These are phyloP conservation scores for Prorops nasuta DNA, from an alignment of 1,140 invertebrate genomes.

Conservation along the genomic window DNA sequence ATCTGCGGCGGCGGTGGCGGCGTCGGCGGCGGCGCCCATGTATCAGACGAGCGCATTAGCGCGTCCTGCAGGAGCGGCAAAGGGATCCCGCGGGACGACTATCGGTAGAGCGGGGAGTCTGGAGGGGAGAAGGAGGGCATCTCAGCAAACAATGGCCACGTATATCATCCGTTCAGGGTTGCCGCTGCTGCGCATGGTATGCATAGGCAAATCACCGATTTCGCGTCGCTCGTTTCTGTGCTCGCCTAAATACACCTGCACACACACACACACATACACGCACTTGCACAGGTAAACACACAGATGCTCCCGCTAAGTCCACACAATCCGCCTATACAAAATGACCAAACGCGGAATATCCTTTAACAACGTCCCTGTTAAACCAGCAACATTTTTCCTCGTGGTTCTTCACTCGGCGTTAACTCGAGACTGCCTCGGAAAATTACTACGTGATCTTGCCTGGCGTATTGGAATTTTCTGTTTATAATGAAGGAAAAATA, in stretches of 20 bases:
- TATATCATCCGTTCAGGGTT: neutral
- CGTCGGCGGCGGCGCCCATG: constrained; percentile 15
- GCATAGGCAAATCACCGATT: neutral
- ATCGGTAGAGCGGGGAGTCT: neutral
- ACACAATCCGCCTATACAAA: no score
- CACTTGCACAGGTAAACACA: no score
- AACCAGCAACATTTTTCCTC: no score
- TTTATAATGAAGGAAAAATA: no score
- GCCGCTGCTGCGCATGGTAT: neutral
- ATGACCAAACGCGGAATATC: no score
- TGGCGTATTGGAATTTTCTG: no score
- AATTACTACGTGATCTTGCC: no score
- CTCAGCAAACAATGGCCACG: neutral
- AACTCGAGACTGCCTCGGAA: neutral
- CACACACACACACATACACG: no score
- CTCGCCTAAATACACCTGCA: neutral
- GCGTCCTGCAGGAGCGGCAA: constrained; percentile 16
- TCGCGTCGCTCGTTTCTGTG: neutral
- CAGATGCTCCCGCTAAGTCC: no score
- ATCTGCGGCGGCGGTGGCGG: no score
- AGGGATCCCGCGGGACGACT: neutral
- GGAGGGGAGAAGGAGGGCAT: neutral
- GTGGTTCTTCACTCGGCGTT: neutral
- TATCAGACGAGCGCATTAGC: constrained; percentile 32
- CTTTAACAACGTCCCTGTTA: no score